These are phyloP conservation scores for Anthoscopus minutus DNA, from an alignment of 2,113 vertebrate genomes.

Conservation along the genomic window DNA sequence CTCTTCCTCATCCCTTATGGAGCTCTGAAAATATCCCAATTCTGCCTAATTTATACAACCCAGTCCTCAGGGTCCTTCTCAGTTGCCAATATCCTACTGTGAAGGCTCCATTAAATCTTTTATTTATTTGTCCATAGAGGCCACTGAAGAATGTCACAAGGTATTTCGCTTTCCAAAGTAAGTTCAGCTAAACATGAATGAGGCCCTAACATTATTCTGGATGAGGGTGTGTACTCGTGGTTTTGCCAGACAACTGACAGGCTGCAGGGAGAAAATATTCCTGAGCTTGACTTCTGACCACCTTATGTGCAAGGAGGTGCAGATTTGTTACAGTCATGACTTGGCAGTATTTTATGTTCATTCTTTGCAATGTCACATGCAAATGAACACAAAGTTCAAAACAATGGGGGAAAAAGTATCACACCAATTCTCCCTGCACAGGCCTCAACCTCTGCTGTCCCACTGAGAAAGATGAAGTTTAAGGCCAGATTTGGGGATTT, in stretches of 20 bases:
- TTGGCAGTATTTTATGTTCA: neutral
- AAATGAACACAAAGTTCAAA: neutral
- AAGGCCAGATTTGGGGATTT: neutral
- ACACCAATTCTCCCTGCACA: neutral
- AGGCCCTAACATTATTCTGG: neutral
- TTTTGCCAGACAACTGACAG: neutral
- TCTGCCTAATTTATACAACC: neutral
- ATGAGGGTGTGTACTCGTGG: neutral
- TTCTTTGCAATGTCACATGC: neutral
- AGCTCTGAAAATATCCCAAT: neutral
- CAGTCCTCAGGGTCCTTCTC: neutral
- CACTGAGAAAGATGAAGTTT: neutral
- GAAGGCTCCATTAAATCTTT: slow-evolving; percentile 38
- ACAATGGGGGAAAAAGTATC: neutral
- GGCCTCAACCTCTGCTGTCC: neutral
- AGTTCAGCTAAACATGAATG: neutral
- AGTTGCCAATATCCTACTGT: slow-evolving; percentile 4
- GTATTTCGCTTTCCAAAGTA: slow-evolving; percentile 29
- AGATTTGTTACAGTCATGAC: neutral
- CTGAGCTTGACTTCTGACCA: neutral
- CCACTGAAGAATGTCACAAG: slow-evolving; percentile 30
- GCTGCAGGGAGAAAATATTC: neutral
- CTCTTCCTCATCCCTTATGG: neutral
- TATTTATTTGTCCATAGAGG: slow-evolving; percentile 31
- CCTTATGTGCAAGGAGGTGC: neutral